These are phyloP conservation scores for Chaitophorus viminalis DNA, from an alignment of 2,888 invertebrate genomes.

Conservation along the genomic window DNA sequence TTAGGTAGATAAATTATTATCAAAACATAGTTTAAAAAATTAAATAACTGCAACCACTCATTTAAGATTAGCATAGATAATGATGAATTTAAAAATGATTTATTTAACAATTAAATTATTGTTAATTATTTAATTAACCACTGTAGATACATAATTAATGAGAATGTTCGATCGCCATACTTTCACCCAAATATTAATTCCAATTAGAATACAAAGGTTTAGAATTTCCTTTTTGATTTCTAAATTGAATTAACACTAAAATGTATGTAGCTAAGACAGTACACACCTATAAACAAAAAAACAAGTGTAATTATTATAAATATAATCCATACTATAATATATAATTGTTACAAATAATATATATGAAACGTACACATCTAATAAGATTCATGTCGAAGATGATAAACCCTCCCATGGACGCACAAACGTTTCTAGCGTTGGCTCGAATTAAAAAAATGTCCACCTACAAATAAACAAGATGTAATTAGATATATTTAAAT, in stretches of 20 bases:
- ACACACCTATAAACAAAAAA: conserved; percentile 4
- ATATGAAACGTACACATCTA: conserved; percentile 13
- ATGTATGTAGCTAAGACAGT: conserved; percentile 11
- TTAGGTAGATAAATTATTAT: too few species aligned
- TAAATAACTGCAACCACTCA: too few species aligned
- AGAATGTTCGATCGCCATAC: too few species aligned
- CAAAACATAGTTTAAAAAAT: too few species aligned
- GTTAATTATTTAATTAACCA: too few species aligned
- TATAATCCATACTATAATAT: too few species aligned
- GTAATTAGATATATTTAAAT: neutral
- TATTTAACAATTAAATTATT: too few species aligned
- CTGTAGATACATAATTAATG: too few species aligned
- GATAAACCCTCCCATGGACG: conserved; percentile 31
- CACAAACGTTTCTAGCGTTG: conserved; percentile 2
- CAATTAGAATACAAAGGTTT: conserved; percentile 27
- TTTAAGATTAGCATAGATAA: too few species aligned
- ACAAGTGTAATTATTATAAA: neutral
- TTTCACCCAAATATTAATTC: neutral
- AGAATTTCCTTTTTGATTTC: conserved; percentile 29
- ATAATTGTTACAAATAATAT: too few species aligned
- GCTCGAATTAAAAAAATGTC: conserved; percentile 13
- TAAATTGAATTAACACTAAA: conserved; percentile 31
- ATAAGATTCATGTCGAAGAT: neutral
- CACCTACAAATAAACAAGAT: neutral
- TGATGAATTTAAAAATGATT: too few species aligned